A percentile compares a stretch with the other conserved stretches of the same genome.
Evolutionary conservation across 2,113 vertebrate species (phyloP).

Genomic region (Plecotus auritus): DNA sequence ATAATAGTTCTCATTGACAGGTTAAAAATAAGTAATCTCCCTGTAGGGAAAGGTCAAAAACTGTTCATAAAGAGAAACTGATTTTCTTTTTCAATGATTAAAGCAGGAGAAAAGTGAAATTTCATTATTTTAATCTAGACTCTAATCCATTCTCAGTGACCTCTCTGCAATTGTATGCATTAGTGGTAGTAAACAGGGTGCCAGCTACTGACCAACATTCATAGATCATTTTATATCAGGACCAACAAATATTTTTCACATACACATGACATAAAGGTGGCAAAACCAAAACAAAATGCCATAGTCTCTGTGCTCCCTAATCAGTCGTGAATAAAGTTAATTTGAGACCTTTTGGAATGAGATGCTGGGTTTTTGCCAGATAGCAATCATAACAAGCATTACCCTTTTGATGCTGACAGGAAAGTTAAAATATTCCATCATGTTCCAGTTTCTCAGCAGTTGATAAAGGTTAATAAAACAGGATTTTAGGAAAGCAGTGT

Average conservation of each 20-base stretch:
- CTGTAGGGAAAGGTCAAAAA: slow-evolving; percentile 19
- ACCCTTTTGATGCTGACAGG: slow-evolving; percentile 78
- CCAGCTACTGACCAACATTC: not conserved
- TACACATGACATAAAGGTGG: not conserved
- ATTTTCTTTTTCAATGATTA: slow-evolving; percentile 4
- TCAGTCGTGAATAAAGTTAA: slow-evolving; percentile 49
- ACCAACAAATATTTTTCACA: not conserved
- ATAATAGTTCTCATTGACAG: not conserved
- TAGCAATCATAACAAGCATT: slow-evolving; percentile 72
- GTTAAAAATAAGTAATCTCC: not conserved
- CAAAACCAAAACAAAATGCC: not conserved
- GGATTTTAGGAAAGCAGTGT: slow-evolving; percentile 60
- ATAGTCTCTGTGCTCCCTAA: slow-evolving; percentile 8
- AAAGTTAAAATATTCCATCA: slow-evolving; percentile 76
- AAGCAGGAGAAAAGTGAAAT: not conserved
- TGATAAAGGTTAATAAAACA: slow-evolving; percentile 82
- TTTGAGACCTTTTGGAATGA: slow-evolving; percentile 66
- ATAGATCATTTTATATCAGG: not conserved
- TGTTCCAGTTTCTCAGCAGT: slow-evolving; percentile 59
- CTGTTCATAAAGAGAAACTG: not conserved
- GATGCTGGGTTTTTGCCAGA: slow-evolving; percentile 69
- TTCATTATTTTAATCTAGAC: slow-evolving; percentile 30
- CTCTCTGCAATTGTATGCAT: not conserved
- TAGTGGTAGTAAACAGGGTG: not conserved
- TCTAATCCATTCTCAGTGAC: not conserved